Evolutionary conservation across 2,888 invertebrate genomes (phyloP).

Genomic region (Coronaproctus castanopsis): DNA sequence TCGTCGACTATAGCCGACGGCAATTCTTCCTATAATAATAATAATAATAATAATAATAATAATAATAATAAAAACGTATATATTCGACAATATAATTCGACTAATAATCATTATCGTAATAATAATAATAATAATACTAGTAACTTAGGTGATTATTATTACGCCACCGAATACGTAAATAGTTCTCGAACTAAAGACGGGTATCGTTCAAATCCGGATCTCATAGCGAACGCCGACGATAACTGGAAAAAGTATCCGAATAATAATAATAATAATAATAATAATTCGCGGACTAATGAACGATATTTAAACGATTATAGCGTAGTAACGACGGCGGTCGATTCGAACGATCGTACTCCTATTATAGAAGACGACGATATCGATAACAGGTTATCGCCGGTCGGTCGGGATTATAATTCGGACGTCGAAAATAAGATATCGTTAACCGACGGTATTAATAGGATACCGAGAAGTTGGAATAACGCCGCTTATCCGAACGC

Average conservation of each 20-base stretch:
- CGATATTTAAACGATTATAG: neutral
- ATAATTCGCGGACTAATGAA: too few species aligned
- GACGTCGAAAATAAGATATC: slow-evolving; percentile 3
- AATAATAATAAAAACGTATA: neutral
- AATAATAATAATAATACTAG: too few species aligned
- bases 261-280: too few species aligned
- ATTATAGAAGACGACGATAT: slow-evolving; percentile 33
- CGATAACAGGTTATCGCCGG: neutral
- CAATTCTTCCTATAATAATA: neutral
- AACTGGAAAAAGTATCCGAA: slow-evolving; percentile 26
- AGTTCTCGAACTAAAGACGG: slow-evolving; percentile 24
- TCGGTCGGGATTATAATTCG: neutral
- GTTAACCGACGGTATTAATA: slow-evolving; percentile 38
- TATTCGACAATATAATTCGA: neutral
- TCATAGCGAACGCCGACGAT: slow-evolving; percentile 55
- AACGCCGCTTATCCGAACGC: slow-evolving; percentile 37
- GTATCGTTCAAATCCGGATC: slow-evolving; percentile 59
- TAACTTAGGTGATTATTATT: neutral
- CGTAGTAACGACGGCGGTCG: slow-evolving; percentile 30
- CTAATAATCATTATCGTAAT: too few species aligned
- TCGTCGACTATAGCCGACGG: neutral
- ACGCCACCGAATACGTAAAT: neutral
- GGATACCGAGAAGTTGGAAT: slow-evolving; percentile 33
- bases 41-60: neutral
- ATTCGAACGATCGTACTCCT: slow-evolving; percentile 51